Evolutionary conservation across 2,888 invertebrate genomes (phyloP).

Genomic region (Dynastes grantii): DNA sequence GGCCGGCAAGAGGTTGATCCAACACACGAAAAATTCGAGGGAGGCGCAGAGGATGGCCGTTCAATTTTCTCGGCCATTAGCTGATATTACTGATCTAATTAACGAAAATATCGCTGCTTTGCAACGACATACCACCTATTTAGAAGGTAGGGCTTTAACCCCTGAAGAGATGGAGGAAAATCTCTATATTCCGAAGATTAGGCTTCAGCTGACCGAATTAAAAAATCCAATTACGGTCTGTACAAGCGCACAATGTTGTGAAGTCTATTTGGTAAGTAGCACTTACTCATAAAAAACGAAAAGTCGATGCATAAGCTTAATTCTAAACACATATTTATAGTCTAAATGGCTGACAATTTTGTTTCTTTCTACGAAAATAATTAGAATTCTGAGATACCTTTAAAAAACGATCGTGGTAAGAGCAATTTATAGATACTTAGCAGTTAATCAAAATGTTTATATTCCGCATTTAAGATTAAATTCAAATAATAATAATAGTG

Average conservation of each 20-base stretch:
- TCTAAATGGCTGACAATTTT: no score
- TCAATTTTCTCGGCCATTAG: slow-evolving; percentile 62
- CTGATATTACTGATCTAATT: slow-evolving; percentile 63
- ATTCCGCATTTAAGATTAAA: no score
- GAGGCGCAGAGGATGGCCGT: slow-evolving; percentile 62
- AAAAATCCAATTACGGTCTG: slow-evolving; percentile 64
- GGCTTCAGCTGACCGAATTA: slow-evolving; percentile 59
- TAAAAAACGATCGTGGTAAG: no score
- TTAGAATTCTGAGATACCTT: no score
- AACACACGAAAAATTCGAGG: slow-evolving; percentile 59
- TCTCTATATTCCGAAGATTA: slow-evolving; percentile 62
- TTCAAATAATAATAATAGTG: no score
- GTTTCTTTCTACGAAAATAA: no score
- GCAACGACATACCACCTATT: slow-evolving; percentile 57
- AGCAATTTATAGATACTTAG: no score
- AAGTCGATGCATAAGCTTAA: no score
- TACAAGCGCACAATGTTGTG: slow-evolving; percentile 59
- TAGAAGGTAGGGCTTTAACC: slow-evolving; percentile 57
- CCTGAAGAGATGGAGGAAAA: slow-evolving; percentile 59
- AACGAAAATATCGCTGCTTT: slow-evolving; percentile 61
- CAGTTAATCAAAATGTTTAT: no score
- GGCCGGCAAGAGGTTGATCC: slow-evolving; percentile 42
- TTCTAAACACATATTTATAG: no score
- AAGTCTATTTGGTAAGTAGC: slow-evolving; percentile 54
- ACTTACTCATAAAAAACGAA: not conserved